These are phyloP conservation scores for Brachionus calyciflorus DNA, from an alignment of 1,140 invertebrate species.

Conservation along the genomic window DNA sequence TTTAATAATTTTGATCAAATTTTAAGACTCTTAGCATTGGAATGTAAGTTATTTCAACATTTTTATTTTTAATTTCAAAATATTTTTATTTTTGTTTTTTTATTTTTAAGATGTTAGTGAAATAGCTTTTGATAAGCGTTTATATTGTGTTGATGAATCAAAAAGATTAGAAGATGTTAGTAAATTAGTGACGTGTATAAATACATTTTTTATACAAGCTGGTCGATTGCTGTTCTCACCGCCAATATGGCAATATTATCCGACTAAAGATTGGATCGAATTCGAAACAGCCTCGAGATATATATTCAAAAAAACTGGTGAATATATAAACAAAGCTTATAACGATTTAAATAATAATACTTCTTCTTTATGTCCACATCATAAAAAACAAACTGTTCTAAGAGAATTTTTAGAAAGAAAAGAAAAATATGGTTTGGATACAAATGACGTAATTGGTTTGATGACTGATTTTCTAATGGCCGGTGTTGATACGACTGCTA, in stretches of 20 bases:
- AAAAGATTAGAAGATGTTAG: conserved; percentile 21
- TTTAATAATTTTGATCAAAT: conserved; percentile 42
- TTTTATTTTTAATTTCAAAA: background rate
- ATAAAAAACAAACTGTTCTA: conserved; percentile 22
- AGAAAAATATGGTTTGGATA: conserved; percentile 10
- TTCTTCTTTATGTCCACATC: too few species aligned
- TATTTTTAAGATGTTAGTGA: conserved; percentile 34
- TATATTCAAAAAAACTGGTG: conserved; percentile 28
- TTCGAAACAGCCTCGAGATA: conserved; percentile 17
- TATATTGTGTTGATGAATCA: conserved; percentile 26
- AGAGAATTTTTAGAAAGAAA: conserved; percentile 4
- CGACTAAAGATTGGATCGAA: conserved; percentile 40
- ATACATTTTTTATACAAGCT: conserved; percentile 18
- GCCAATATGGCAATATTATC: conserved; percentile 44
- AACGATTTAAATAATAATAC: background rate
- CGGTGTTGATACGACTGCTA: conserved; percentile 36
- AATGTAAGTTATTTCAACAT: background rate
- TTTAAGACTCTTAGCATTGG: conserved; percentile 15
- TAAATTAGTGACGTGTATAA: conserved; percentile 7
- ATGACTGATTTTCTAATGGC: conserved; percentile 42
- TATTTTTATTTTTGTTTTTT: background rate
- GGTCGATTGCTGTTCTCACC: conserved; percentile 23
- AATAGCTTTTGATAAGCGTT: conserved; percentile 25
- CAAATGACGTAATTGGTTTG: conserved; percentile 11
- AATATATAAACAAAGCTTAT: conserved; percentile 37